A percentile compares a stretch with the other conserved stretches of the same genome.
Conservation (phyloP, 2,797 vertebrate genomes). For the Chelmon rostratus region DNA sequence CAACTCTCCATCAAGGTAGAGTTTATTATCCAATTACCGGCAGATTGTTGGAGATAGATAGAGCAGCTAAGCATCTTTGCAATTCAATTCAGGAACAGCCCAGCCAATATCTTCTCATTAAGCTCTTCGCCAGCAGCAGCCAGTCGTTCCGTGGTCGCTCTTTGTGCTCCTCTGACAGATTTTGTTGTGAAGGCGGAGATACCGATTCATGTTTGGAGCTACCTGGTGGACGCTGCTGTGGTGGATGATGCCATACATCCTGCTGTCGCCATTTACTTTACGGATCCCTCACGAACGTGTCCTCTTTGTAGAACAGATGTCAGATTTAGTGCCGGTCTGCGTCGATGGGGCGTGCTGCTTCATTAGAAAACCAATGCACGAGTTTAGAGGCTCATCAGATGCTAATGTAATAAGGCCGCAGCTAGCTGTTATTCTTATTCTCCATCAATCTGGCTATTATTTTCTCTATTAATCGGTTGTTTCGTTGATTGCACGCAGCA, state of each 20-base stretch:
- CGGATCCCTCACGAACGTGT: neutral
- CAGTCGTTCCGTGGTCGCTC: neutral
- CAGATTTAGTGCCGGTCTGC: neutral
- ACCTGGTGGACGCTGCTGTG: neutral
- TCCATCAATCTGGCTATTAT: too few relatives aligned
- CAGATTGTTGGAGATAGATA: conserved; percentile 41
- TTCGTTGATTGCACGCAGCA: too few relatives aligned
- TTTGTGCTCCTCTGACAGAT: conserved; percentile 37
- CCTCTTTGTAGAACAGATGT: neutral
- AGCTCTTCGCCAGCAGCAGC: conserved; percentile 36
- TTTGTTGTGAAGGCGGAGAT: neutral
- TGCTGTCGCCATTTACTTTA: conserved; percentile 7
- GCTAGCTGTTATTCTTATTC: too few relatives aligned
- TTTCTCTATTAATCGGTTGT: too few relatives aligned
- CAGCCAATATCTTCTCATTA: conserved; percentile 68
- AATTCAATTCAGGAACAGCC: conserved; percentile 56
- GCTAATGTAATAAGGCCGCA: too few relatives aligned
- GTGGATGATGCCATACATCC: neutral
- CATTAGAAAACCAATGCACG: neutral
- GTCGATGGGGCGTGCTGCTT: neutral
- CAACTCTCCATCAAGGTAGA: conserved; percentile 61
- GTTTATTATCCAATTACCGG: conserved; percentile 73
- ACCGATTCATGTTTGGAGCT: neutral
- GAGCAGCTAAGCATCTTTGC: conserved; percentile 50
- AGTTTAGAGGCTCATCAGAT: neutral